phyloP scores from a whole-genome alignment of 2,113 vertebrate species.

The Phrynosoma blainvillii region DNA sequence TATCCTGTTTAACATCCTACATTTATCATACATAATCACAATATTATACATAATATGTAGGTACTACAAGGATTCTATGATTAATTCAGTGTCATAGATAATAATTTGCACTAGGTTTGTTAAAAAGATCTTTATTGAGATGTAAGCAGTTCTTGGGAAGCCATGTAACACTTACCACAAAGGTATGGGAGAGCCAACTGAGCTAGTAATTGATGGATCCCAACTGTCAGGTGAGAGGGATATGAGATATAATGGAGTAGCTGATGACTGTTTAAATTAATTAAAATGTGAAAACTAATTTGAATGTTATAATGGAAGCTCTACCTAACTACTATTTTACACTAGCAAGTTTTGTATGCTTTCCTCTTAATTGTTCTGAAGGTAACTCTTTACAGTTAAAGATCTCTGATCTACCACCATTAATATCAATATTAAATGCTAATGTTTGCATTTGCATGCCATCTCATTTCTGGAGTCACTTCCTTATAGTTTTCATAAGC shows the following conservation, averaged over 20 bases:
- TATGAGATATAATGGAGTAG: not conserved
- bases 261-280: not conserved
- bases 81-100: too few relatives aligned
- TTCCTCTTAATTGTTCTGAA: not conserved
- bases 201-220: not conserved
- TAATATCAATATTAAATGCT: too few relatives aligned
- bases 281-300: not conserved
- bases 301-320: not conserved
- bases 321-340: not conserved
- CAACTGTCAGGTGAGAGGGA: not conserved
- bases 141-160: not conserved
- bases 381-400: not conserved
- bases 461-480: too few relatives aligned
- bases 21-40: not conserved
- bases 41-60: too few relatives aligned
- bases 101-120: too few relatives aligned
- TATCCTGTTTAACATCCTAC: not conserved
- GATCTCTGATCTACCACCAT: not conserved
- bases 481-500: not conserved
- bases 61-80: too few relatives aligned
- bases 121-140: not conserved
- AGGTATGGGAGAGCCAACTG: not conserved
- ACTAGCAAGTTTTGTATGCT: not conserved
- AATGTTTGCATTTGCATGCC: not conserved
- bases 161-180: not conserved